Evolutionary conservation across 2,113 vertebrate species (phyloP), one percentile per base, ranked within the genome.

Genomic region (Dicrurus megarhynchus): DNA sequence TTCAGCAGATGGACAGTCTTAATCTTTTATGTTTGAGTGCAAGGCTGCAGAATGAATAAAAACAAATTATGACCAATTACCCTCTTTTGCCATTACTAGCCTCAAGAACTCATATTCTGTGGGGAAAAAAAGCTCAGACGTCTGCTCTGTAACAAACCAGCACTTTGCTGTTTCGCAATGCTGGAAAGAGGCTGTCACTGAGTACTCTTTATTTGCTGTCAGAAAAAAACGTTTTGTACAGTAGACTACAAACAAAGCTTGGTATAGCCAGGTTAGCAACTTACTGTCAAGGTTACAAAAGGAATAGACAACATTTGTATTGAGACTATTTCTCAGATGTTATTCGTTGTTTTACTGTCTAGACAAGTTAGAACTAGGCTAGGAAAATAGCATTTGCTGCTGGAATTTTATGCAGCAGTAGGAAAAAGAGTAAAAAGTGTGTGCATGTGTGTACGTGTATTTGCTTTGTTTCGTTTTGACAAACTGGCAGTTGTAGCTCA

Each of bases 231-330:
- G 32, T 89, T 95, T 87, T 84, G 92, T 69, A 89, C 78, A 55
- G 77, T 19, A 74, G 59, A 87, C 78, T 70, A 56, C n/a, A 85
- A 84, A 94, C 35, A 97, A 93, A 96, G 81, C 92, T 78, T 52
- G 53, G 41, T 84, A 91, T 94, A 95, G 89, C 65, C 70, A 71
- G 91, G 81, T 93, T 85, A 92, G 46, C 57, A 86, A 95, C 80
- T 96, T 68, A 95, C 57, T 80, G 81, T 95, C 95, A 94, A 94
- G 93, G 79, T 87, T 96, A 88, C 89, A 63, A 96, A 94, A 96
- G 70, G 86, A 93, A 83, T 39, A 90, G 87, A 84, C 93, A 94
- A 74, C 41, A 83, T 90, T 74, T 59, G 71, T 56, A 68, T 10
- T 56, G 79, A 67, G 70, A 41, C 61, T 67, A 6, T 53, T 96